phyloP scores from a whole-genome alignment of 2,797 vertebrate genomes.

The Syncerus caffer region DNA sequence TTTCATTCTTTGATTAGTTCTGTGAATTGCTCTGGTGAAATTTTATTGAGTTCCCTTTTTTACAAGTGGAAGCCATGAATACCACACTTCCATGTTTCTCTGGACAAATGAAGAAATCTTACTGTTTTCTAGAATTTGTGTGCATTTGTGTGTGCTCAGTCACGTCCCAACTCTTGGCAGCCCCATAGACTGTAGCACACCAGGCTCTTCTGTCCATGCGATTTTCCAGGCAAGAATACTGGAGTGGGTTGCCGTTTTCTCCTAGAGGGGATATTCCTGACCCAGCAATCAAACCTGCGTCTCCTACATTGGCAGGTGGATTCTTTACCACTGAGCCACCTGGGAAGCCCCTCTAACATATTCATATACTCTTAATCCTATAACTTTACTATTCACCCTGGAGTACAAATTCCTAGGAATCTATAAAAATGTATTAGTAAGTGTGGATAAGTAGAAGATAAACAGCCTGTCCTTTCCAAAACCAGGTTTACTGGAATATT shows the following conservation, averaged over 20 bases:
- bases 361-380: background rate
- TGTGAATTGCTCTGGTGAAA: background rate
- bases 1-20: background rate
- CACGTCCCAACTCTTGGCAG: background rate
- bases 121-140: background rate
- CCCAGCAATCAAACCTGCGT: background rate
- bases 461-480: background rate
- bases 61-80: background rate
- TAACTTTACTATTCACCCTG: background rate
- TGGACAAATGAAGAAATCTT: background rate
- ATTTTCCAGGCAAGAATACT: background rate
- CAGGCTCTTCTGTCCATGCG: background rate
- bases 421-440: background rate
- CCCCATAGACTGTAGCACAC: background rate
- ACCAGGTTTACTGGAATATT: background rate
- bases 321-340: background rate
- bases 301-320: background rate
- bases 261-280: background rate
- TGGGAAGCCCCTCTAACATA: background rate
- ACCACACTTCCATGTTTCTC: background rate
- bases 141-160: background rate
- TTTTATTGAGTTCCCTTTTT: background rate
- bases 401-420: background rate
- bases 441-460: background rate
- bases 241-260: background rate